Conservation (phyloP, 2,888 invertebrate species). For the Lasioglossum calceatum region DNA sequence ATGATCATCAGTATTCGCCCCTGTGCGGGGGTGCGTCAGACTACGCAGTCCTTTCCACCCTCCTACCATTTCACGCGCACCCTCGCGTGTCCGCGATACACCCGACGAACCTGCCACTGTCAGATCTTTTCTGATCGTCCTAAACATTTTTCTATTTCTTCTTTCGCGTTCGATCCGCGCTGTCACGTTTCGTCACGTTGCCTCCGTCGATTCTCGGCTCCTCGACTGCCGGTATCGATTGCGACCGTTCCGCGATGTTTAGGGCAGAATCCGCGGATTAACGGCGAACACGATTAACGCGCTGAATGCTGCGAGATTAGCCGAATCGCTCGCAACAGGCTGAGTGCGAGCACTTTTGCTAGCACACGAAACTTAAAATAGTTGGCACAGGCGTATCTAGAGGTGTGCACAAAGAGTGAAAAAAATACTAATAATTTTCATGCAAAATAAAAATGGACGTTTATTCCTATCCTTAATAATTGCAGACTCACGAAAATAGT, state of each 20-base stretch:
- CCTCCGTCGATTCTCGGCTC: neutral
- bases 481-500: neutral
- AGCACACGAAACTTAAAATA: no score
- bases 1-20: constrained; percentile 71
- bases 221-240: neutral
- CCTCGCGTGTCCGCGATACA: constrained; percentile 53
- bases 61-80: constrained; percentile 39
- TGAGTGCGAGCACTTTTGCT: no score
- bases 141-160: neutral
- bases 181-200: neutral
- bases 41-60: constrained; percentile 54
- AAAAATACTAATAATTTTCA: neutral
- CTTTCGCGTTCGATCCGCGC: neutral
- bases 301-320: neutral
- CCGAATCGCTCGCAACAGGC: neutral
- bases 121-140: neutral
- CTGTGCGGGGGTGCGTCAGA: constrained; percentile 53
- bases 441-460: neutral
- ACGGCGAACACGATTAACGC: neutral
- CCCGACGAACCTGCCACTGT: neutral
- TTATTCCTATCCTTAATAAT: neutral
- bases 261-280: neutral
- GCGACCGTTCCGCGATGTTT: neutral
- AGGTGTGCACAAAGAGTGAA: neutral
- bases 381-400: no score